phyloP scores from a whole-genome alignment of 2,113 vertebrate genomes.

The Hippocampus mohnikei region DNA sequence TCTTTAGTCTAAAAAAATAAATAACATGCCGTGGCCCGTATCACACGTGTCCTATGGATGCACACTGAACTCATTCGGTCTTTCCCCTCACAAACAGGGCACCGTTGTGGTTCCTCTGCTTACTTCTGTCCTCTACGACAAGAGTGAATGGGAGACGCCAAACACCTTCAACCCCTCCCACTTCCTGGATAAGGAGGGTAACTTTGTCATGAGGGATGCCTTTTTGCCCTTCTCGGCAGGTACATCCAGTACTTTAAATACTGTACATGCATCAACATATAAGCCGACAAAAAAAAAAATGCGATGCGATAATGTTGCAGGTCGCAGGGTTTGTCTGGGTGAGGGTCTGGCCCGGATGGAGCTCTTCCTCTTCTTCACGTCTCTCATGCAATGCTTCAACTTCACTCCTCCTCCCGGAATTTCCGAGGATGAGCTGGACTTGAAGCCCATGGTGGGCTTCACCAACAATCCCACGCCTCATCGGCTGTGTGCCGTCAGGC shows the following conservation, averaged over 20 bases:
- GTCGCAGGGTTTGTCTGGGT: slow-evolving; percentile 67
- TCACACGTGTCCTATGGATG: no score
- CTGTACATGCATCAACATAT: no score
- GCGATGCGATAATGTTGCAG: slow-evolving; percentile 38
- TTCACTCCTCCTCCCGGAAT: slow-evolving; percentile 68
- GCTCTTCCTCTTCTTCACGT: slow-evolving; percentile 75
- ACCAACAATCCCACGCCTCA: slow-evolving; percentile 46
- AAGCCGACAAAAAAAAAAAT: no score
- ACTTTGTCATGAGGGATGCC: slow-evolving; percentile 60
- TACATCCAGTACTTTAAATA: slow-evolving; percentile 16
- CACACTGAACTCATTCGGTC: neutral
- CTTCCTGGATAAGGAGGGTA: slow-evolving; percentile 64
- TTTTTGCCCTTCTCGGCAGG: slow-evolving; percentile 75
- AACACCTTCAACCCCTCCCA: slow-evolving; percentile 65
- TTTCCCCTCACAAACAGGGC: slow-evolving; percentile 39
- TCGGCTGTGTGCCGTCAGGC: slow-evolving; percentile 52
- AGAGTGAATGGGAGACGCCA: slow-evolving; percentile 66
- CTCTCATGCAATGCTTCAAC: slow-evolving; percentile 71
- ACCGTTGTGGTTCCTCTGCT: slow-evolving; percentile 64
- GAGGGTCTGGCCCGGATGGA: slow-evolving; percentile 77
- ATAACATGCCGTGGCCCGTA: no score
- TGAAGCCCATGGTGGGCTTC: slow-evolving; percentile 60
- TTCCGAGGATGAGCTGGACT: slow-evolving; percentile 65
- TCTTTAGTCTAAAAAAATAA: no score
- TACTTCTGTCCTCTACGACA: slow-evolving; percentile 63